Base-by-base conservation (phyloP, 2,113 vertebrate species). In the Lophius piscatorius region DNA sequence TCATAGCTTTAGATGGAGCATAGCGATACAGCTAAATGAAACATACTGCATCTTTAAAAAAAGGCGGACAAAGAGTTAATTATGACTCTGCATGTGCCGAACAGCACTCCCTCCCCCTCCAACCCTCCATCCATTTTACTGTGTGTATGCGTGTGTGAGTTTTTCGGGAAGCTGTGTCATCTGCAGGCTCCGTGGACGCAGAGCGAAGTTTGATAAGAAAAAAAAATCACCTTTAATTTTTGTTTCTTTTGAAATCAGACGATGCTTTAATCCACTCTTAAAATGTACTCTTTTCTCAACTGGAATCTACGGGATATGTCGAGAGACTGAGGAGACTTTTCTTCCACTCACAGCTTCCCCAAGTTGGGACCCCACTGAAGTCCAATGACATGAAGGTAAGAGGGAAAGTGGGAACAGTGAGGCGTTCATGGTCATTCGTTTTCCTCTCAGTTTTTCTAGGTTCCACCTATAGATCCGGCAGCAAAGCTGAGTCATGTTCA, bases 401-500 rank as follows among this genome's bases (percentile, higher is more conserved):
- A 59, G 57, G 59, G 41, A 60, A 66, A 20, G 31, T 41, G 44
- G 14, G 4, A 48, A 6, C 31, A 6, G 26, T 20, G 41, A 2
- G 2, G 5, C 22, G 22, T 41, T 6, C 11, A 23, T 41, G 21
- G 22, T 41, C 24, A 11, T 3, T 13, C 21, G 9, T 44, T n/a
- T 6, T 42, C 14, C 12, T 39, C 31, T 47, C 22, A 14, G 22
- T 46, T 60, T 34, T 71, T 78, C 68, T 20, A 38, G 10, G 12
- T 35, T 45, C 22, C 21, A 60, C 55, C 23, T 74, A 14, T 35
- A 3, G 14, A 2, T 13, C 3, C 48, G 45, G 63, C 39, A 64
- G 42, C 63, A 23, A 2, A 78, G 89, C 88, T 92, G 90, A 91
- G 89, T 92, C 91, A 91, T 78, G 69, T 55, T 59, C 73, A 12